Percentiles rank a stretch among this genome's conserved stretches.
These are phyloP conservation scores for Syrmaticus mikado DNA, from an alignment of 2,113 vertebrate species.

Conservation along the genomic window DNA sequence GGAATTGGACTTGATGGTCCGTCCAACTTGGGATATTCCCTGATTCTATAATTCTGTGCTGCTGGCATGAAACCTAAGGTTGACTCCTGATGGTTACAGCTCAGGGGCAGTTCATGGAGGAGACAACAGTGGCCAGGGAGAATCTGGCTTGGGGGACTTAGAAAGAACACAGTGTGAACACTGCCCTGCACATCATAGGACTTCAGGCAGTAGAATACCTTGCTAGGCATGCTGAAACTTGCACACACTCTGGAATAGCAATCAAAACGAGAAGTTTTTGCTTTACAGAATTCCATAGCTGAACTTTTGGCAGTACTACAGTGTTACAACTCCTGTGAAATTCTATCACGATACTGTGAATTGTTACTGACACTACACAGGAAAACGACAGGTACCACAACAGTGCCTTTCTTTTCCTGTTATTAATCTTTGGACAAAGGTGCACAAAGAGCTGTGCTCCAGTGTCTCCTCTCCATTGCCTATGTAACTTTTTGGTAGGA, in stretches of 20 bases:
- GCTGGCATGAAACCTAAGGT: not conserved
- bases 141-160: not conserved
- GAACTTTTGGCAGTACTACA: not conserved
- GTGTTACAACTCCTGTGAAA: not conserved
- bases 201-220: not conserved
- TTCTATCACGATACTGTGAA: not conserved
- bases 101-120: not conserved
- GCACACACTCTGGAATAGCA: not conserved
- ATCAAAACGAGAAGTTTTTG: not conserved
- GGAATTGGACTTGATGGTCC: not conserved
- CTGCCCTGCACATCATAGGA: not conserved
- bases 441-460: conserved; percentile 11
- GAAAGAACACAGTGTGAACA: accelerated
- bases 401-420: not conserved
- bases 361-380: not conserved
- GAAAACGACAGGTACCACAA: not conserved
- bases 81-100: not conserved
- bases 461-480: not conserved
- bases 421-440: not conserved
- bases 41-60: not conserved
- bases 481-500: not conserved
- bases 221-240: not conserved
- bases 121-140: accelerated
- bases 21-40: not conserved
- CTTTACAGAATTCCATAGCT: not conserved